Conservation (phyloP, 2,797 vertebrate genomes). For the Hafferia zeledoni region DNA sequence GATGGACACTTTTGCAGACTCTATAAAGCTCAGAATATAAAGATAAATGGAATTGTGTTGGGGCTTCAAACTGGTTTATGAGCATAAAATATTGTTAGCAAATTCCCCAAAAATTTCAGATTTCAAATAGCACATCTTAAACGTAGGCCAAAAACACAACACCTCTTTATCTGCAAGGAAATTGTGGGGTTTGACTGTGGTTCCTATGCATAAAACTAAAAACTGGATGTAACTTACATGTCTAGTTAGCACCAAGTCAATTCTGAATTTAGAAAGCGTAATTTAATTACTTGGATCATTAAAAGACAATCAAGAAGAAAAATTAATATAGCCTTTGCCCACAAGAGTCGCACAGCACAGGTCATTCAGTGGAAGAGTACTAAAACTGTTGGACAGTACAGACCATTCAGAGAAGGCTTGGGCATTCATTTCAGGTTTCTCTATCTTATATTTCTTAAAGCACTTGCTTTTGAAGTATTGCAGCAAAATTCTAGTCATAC, state of each 20-base stretch:
- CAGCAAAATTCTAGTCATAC: neutral
- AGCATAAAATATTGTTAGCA: constrained; percentile 63
- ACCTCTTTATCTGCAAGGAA: neutral
- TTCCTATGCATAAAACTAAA: neutral
- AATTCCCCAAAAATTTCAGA: constrained; percentile 11
- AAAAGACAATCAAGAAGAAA: neutral
- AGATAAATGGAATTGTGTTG: constrained; percentile 83
- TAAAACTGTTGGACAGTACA: neutral
- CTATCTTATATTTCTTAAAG: neutral
- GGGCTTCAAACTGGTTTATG: constrained; percentile 67
- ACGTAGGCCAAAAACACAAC: neutral
- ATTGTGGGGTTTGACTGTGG: neutral
- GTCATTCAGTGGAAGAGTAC: neutral
- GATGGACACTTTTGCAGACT: constrained; percentile 85
- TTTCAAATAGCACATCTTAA: constrained; percentile 22
- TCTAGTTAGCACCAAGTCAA: neutral
- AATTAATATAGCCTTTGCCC: neutral
- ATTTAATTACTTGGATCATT: neutral
- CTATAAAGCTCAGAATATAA: constrained; percentile 84
- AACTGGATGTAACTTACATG: neutral
- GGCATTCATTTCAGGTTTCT: neutral
- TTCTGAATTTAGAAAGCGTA: neutral
- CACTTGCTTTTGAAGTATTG: neutral
- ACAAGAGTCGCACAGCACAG: neutral
- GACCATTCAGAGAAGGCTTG: neutral